Evolutionary conservation across 2,888 invertebrate genomes (phyloP).

Genomic region (Apodemia duryi): DNA sequence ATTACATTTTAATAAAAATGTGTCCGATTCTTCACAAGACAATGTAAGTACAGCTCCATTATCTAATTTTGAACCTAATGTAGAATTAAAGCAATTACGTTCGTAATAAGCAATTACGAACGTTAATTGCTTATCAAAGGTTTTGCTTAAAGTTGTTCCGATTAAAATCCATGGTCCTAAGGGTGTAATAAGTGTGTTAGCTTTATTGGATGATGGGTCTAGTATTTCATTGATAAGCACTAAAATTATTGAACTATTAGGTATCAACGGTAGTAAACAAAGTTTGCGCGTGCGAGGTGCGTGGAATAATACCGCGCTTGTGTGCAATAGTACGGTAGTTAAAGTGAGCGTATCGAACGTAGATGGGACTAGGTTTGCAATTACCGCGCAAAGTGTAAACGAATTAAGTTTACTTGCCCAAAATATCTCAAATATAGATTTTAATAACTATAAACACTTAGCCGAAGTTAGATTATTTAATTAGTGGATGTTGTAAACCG

Average conservation of each 20-base stretch:
- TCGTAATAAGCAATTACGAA: no score
- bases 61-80: conserved; percentile 25
- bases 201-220: conserved; percentile 36
- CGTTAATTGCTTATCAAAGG: background rate
- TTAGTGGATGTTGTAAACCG: conserved; percentile 24
- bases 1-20: conserved; percentile 5
- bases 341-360: conserved; percentile 22
- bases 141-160: background rate
- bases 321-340: background rate
- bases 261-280: conserved; percentile 27
- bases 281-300: conserved; percentile 23
- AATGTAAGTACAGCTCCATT: no score
- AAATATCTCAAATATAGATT: conserved; percentile 19
- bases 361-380: conserved; percentile 22
- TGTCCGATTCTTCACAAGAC: no score
- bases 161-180: conserved; percentile 32
- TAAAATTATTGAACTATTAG: conserved; percentile 22
- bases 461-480: conserved; percentile 21
- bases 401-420: conserved; percentile 33
- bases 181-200: conserved; percentile 25
- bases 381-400: conserved; percentile 30
- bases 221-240: conserved; percentile 32
- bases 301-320: background rate
- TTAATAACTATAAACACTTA: conserved; percentile 17
- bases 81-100: no score